A percentile compares a stretch with the other conserved stretches of the same genome.
Evolutionary conservation across 2,797 vertebrate species (phyloP).

Genomic region (Pseudochromis fuscus): DNA sequence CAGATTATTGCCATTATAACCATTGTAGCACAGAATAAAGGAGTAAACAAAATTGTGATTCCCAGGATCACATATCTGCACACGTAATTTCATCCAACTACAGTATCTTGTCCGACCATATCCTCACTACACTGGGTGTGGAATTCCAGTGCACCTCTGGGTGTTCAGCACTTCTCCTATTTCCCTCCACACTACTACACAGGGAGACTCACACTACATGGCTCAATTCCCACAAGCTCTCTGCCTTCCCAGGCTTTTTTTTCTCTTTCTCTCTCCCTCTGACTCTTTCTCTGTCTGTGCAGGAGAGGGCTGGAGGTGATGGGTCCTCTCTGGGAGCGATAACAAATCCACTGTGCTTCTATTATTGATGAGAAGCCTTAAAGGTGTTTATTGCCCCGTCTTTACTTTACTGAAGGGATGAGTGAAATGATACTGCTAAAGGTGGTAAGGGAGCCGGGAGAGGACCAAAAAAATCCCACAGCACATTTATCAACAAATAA

Average conservation of each 20-base stretch:
- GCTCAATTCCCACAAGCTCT: constrained; percentile 68
- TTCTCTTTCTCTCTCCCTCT: constrained; percentile 1
- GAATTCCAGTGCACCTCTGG: constrained; percentile 71
- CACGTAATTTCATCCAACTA: constrained; percentile 44
- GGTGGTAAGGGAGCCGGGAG: constrained; percentile 46
- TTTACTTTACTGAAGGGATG: constrained; percentile 66
- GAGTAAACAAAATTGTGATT: constrained; percentile 7
- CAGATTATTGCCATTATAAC: constrained; percentile 20
- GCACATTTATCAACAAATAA: constrained; percentile 63
- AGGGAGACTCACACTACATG: constrained; percentile 54
- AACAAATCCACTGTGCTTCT: constrained; percentile 68
- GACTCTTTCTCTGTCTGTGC: constrained; percentile 40
- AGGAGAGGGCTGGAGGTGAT: constrained; percentile 63
- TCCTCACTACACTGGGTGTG: constrained; percentile 35
- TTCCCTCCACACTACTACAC: constrained; percentile 56
- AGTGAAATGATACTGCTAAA: constrained; percentile 63
- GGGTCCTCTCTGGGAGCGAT: constrained; percentile 60
- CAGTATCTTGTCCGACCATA: constrained; percentile 33
- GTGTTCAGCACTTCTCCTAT: constrained; percentile 55
- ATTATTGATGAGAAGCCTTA: constrained; percentile 78
- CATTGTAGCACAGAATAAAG: constrained; percentile 4
- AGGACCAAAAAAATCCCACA: constrained; percentile 31
- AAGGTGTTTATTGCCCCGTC: constrained; percentile 69
- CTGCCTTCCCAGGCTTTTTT: constrained; percentile 18
- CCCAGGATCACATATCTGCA: constrained; percentile 27